Conservation (phyloP, 2,113 vertebrate species). For the Podiceps cristatus region DNA sequence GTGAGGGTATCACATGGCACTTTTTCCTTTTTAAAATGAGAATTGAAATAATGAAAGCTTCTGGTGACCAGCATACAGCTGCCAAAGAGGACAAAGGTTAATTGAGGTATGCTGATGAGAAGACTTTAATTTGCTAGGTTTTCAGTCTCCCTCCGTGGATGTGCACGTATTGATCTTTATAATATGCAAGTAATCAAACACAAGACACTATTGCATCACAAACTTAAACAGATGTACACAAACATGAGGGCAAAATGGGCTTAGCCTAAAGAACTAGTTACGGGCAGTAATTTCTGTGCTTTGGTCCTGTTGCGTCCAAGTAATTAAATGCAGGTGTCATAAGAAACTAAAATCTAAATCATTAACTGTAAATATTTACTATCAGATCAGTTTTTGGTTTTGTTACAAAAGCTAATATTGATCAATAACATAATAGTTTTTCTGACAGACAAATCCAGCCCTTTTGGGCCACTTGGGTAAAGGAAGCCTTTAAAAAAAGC, state of each 20-base stretch:
- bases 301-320: not conserved
- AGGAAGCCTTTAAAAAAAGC: not conserved
- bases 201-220: not conserved
- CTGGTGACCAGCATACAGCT: not conserved
- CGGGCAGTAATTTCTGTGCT: not conserved
- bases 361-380: not conserved
- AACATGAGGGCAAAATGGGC: not conserved
- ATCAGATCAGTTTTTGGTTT: not conserved
- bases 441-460: not conserved
- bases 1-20: not conserved
- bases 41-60: not conserved
- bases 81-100: not conserved
- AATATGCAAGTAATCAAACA: not conserved
- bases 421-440: not conserved
- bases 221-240: not conserved
- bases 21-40: not conserved
- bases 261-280: not conserved
- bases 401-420: not conserved
- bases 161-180: not conserved
- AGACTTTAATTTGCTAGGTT: not conserved
- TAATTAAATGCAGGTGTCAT: not conserved
- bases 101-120: not conserved
- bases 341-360: not conserved
- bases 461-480: not conserved
- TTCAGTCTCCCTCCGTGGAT: not conserved